Conservation (phyloP, 2,888 invertebrate genomes). For the Diarsia brunnea region DNA sequence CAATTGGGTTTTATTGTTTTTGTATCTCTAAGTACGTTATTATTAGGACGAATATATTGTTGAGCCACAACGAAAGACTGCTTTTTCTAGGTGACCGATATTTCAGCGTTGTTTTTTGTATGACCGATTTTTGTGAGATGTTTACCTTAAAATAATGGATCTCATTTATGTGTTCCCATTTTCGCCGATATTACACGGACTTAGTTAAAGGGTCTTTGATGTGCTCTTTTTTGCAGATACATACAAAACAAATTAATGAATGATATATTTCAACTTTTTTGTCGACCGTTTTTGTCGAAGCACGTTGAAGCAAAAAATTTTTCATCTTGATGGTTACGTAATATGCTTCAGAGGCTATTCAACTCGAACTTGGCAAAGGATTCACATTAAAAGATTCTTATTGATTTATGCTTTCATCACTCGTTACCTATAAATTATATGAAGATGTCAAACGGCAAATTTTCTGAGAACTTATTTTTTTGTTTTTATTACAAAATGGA, state of each 20-base stretch:
- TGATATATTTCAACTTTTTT: slow-evolving; percentile 30
- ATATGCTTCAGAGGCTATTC: slow-evolving; percentile 44
- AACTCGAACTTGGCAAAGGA: slow-evolving; percentile 50
- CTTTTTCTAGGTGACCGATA: neutral
- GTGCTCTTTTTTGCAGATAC: neutral
- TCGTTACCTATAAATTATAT: neutral
- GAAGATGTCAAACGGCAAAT: slow-evolving; percentile 1
- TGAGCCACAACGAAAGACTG: neutral
- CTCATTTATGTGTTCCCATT: neutral
- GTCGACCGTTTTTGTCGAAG: slow-evolving; percentile 24
- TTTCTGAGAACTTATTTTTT: neutral
- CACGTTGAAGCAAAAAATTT: slow-evolving; percentile 39
- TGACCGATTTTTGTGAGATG: neutral
- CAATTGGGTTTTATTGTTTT: slow-evolving; percentile 59
- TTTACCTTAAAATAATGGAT: neutral
- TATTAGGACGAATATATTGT: neutral
- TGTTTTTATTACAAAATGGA: no score
- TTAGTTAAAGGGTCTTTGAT: neutral
- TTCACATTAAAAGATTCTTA: slow-evolving; percentile 11
- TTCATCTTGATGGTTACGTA: slow-evolving; percentile 46
- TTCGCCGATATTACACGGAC: neutral
- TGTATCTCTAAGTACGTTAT: neutral
- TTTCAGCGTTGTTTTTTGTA: neutral
- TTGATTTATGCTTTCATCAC: slow-evolving; percentile 4
- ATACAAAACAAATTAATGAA: slow-evolving; percentile 18